These are phyloP conservation scores for Zeugodacus cucurbitae DNA, from an alignment of 1,140 invertebrate genomes.

Conservation along the genomic window DNA sequence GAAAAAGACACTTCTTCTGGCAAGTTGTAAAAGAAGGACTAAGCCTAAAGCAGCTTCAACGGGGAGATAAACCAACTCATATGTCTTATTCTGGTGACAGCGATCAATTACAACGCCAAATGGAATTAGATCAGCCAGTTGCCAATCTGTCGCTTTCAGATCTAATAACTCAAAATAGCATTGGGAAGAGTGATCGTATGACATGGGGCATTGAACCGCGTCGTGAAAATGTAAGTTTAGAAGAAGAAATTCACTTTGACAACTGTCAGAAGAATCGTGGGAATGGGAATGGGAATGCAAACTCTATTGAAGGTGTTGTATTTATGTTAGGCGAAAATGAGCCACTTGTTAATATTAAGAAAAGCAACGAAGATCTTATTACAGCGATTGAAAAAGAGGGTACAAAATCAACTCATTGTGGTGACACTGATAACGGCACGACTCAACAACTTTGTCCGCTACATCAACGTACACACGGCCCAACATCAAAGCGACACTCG, in stretches of 20 bases:
- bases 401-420: background rate
- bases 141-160: slow-evolving; percentile 59
- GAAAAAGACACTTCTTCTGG: slow-evolving; percentile 61
- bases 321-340: slow-evolving; percentile 83
- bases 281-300: slow-evolving; percentile 58
- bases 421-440: background rate
- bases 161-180: slow-evolving; percentile 65
- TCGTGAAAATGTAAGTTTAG: slow-evolving; percentile 61
- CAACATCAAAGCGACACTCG: slow-evolving; percentile 70
- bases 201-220: slow-evolving; percentile 65
- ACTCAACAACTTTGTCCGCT: slow-evolving; percentile 55
- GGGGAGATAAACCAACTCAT: slow-evolving; percentile 54
- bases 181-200: slow-evolving; percentile 63
- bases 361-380: slow-evolving; percentile 60
- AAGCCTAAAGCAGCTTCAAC: slow-evolving; percentile 58
- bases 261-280: slow-evolving; percentile 60
- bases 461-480: slow-evolving; percentile 68
- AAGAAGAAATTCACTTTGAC: slow-evolving; percentile 64
- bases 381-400: background rate
- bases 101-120: background rate
- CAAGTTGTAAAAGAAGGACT: slow-evolving; percentile 62
- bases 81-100: background rate
- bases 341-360: slow-evolving; percentile 68
- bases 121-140: slow-evolving; percentile 45
- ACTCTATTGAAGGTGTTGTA: slow-evolving; percentile 69